Evolutionary conservation across 1,140 invertebrate genomes (phyloP), one percentile per base, ranked within the genome.

Genomic region (Heliconius nattereri): DNA sequence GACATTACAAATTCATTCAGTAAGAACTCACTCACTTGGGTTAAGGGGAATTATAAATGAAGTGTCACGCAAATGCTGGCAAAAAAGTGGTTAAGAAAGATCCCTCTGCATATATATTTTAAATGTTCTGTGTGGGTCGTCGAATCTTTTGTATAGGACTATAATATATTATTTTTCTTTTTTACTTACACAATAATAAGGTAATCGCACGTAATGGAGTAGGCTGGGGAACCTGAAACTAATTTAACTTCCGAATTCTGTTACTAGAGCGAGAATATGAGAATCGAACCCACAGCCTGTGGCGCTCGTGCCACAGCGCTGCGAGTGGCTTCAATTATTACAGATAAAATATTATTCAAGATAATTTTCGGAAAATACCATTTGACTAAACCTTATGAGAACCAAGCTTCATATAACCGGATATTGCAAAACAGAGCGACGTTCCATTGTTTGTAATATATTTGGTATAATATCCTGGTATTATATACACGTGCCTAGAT

Each of bases 21-120:
- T 91, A 92, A 90, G 90, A 91, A 92, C 90, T 94, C 92, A 92
- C 89, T 91, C 92, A 89, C 89, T 91, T 88, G 90, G 87, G 90
- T 94, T 94, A 93, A 92, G 89, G 86, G 82, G 91, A 92, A 92
- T 94, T 94, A 93, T 93, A 94, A 94, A 94, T 94, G 91, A 92
- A 87, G 88, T 94, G 91, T 92, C 91, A 92, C 89, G 79, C 76
- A 86, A 91, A 90, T 77, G 84, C 84, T 83, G 83, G 85, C 87
- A 92, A 92, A 92, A 71, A 92, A 94, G 89, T 86, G 89, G 87
- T 85, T 89, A 91, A 86, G 84, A 85, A 87, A 87, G 86, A 88
- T 88, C 88, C 85, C 85, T 85, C 83, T 83, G 87, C 40, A 45
- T 91, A 86, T 60, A 60, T 23, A 60, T 60, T 23, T 23, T 23